Conservation (phyloP, 2,888 invertebrate genomes). For the Clepsis dumicolana region DNA sequence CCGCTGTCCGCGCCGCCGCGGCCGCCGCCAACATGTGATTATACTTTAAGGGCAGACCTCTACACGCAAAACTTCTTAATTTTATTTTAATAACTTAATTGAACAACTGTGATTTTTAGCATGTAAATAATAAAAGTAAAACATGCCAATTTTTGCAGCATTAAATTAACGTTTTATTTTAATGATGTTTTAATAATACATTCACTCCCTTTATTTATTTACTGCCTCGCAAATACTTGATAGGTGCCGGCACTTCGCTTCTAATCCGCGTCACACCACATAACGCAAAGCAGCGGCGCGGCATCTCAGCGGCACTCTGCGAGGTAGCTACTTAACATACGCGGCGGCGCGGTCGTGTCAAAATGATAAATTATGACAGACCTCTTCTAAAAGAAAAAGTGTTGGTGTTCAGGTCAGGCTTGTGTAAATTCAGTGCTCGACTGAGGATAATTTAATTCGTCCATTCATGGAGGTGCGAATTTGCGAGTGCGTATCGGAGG, state of each 20-base stretch:
- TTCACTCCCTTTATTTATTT: background rate
- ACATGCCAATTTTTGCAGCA: background rate
- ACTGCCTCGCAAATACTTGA: background rate
- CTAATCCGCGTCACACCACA: background rate
- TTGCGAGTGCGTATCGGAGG: slow-evolving; percentile 83
- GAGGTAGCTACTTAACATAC: slow-evolving; percentile 25
- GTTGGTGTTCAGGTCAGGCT: slow-evolving; percentile 67
- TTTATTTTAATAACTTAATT: slow-evolving; percentile 44
- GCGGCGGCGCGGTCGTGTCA: slow-evolving; percentile 14
- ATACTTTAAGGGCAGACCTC: slow-evolving; percentile 18
- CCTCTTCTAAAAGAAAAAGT: slow-evolving; percentile 46
- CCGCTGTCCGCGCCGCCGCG: slow-evolving; percentile 38
- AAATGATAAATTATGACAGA: slow-evolving; percentile 35
- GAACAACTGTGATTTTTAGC: background rate
- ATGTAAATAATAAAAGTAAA: slow-evolving; percentile 22
- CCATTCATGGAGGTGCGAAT: slow-evolving; percentile 84
- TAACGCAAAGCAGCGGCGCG: background rate
- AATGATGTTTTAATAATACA: background rate
- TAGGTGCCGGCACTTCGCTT: background rate
- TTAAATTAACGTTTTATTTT: background rate
- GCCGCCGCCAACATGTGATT: slow-evolving; percentile 16
- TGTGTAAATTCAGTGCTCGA: slow-evolving; percentile 66
- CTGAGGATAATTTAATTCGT: slow-evolving; percentile 79
- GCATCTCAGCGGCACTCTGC: slow-evolving; percentile 10
- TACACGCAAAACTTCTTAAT: slow-evolving; percentile 37